phyloP scores from a whole-genome alignment of 1,140 invertebrate species.

The Platyura marginata region DNA sequence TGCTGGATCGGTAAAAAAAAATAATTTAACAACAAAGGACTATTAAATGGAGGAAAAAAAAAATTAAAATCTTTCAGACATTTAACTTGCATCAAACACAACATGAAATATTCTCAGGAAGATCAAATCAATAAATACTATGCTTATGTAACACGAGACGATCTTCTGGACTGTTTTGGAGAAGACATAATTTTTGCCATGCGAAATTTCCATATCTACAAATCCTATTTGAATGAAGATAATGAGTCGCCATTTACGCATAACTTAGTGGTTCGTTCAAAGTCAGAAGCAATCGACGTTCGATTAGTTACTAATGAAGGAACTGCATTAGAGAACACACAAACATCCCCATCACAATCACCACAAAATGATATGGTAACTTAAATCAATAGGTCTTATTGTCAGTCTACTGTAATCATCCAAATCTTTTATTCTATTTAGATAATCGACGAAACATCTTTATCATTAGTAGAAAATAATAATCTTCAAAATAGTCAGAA shows the following conservation, averaged over 20 bases:
- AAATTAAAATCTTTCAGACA: constrained; percentile 4
- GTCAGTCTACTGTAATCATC: background rate
- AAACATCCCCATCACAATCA: background rate
- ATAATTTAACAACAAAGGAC: background rate
- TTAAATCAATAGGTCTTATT: background rate
- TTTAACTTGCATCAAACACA: constrained; percentile 17
- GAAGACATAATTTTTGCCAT: constrained; percentile 19
- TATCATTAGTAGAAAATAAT: no score
- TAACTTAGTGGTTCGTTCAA: background rate
- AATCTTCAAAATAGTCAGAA: no score
- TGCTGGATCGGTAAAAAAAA: background rate
- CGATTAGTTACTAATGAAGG: background rate
- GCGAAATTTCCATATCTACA: constrained; percentile 15
- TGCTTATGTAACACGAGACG: constrained; percentile 21
- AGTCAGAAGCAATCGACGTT: background rate
- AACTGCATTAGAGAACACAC: background rate
- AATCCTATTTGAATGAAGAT: background rate
- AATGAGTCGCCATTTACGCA: background rate
- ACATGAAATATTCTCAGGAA: constrained; percentile 17
- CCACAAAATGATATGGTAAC: background rate
- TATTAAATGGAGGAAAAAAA: background rate
- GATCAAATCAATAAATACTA: constrained; percentile 18
- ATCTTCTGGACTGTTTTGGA: constrained; percentile 12
- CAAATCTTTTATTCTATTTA: no score
- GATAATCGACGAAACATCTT: no score